Conservation (phyloP, 1,140 invertebrate species). For the Caenorhabditis tropicalis region DNA sequence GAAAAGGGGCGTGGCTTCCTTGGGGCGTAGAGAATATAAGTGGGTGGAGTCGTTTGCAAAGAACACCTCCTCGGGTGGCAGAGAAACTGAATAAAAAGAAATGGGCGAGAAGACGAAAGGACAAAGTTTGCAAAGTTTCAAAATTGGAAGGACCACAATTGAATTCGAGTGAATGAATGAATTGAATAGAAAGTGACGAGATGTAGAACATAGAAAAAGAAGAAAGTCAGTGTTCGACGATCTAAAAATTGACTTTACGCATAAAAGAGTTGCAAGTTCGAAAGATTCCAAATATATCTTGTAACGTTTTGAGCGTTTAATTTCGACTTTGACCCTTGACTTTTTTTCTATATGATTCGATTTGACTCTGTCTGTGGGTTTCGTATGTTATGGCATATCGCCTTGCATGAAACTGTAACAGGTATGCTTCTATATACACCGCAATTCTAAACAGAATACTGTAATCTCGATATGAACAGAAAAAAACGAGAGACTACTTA, state of each 20-base stretch:
- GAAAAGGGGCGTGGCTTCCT: neutral
- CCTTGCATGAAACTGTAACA: too few species aligned
- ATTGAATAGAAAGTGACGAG: neutral
- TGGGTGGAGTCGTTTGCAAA: conserved; percentile 31
- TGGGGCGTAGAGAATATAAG: neutral
- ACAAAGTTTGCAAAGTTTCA: neutral
- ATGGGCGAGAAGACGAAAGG: neutral
- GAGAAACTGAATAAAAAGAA: neutral
- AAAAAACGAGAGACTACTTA: too few species aligned
- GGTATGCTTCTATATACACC: too few species aligned
- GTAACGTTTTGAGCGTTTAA: too few species aligned
- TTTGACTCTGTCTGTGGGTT: too few species aligned
- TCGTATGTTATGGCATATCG: too few species aligned
- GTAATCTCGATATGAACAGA: too few species aligned
- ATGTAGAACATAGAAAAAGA: neutral
- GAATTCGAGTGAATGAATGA: neutral
- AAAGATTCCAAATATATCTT: too few species aligned
- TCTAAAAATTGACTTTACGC: neutral
- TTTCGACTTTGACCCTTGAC: too few species aligned
- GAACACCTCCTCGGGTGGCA: neutral
- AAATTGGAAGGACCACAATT: neutral
- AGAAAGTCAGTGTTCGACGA: neutral
- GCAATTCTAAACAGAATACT: too few species aligned
- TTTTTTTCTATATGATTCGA: too few species aligned
- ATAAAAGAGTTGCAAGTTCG: neutral